Percentiles rank a stretch among this genome's conserved stretches.
Conservation (phyloP, 2,888 invertebrate species). For the Erebia ligea region DNA sequence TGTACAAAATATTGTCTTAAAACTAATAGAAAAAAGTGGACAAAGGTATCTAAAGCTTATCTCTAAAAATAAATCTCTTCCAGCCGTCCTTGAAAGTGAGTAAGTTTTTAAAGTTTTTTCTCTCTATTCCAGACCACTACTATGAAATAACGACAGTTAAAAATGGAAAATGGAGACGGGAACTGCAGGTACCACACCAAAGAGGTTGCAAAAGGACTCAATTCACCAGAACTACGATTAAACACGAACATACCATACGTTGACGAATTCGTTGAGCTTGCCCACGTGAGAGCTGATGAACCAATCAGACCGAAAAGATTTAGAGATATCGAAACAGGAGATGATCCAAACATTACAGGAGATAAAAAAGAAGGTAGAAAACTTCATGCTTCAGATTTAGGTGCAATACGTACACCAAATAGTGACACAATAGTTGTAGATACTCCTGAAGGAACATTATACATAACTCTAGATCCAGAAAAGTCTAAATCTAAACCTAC, state of each 20-base stretch:
- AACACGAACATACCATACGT: slow-evolving; percentile 54
- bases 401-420: slow-evolving; percentile 67
- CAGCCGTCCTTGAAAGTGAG: too few species aligned
- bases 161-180: slow-evolving; percentile 55
- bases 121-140: slow-evolving; percentile 57
- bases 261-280: slow-evolving; percentile 62
- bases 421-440: slow-evolving; percentile 76
- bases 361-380: slow-evolving; percentile 46
- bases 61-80: too few species aligned
- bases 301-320: slow-evolving; percentile 53
- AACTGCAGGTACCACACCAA: slow-evolving; percentile 46
- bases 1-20: too few species aligned
- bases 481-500: slow-evolving; percentile 52
- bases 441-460: slow-evolving; percentile 76
- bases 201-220: slow-evolving; percentile 66
- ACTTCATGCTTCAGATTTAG: slow-evolving; percentile 67
- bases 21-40: too few species aligned
- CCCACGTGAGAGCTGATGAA: slow-evolving; percentile 52
- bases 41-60: too few species aligned
- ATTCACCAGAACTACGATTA: slow-evolving; percentile 62
- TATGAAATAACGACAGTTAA: slow-evolving; percentile 60
- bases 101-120: slow-evolving; percentile 16
- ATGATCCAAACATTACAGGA: slow-evolving; percentile 43
- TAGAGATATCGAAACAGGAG: slow-evolving; percentile 52
- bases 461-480: slow-evolving; percentile 74